Conservation (phyloP, 2,113 vertebrate species). For the Fregata magnificens region DNA sequence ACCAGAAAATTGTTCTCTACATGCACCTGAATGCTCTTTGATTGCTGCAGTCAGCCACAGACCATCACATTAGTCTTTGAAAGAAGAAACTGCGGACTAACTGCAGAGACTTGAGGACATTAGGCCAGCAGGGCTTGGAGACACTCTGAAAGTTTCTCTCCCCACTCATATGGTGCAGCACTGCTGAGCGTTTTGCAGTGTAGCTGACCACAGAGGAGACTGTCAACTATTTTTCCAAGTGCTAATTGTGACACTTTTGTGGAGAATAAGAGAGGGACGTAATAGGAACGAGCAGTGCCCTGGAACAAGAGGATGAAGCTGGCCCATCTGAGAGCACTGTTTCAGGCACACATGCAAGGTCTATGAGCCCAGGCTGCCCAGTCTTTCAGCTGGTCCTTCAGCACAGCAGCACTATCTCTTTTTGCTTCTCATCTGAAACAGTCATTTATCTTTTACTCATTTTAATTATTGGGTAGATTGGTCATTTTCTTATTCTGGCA, state of each 20-base stretch:
- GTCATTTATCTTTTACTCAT: background rate
- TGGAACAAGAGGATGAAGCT: background rate
- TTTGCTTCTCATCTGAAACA: background rate
- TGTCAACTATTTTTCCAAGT: slow-evolving; percentile 27
- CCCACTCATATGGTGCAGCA: rapidly evolving
- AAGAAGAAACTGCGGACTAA: slow-evolving; percentile 32
- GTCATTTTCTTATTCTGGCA: slow-evolving; percentile 27
- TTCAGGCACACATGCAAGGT: background rate
- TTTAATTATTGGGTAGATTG: background rate
- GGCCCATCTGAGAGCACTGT: background rate
- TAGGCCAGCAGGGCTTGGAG: slow-evolving; percentile 30
- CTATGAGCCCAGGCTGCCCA: background rate
- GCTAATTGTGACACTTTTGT: slow-evolving; percentile 41
- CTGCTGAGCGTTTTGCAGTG: slow-evolving; percentile 2
- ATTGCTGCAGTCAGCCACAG: slow-evolving; percentile 55
- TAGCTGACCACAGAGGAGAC: slow-evolving; percentile 4
- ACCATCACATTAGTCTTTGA: slow-evolving; percentile 43
- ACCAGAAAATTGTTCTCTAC: slow-evolving; percentile 60
- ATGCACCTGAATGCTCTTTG: slow-evolving; percentile 62
- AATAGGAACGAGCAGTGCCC: background rate
- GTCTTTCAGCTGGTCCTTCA: background rate
- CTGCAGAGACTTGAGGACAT: slow-evolving; percentile 26
- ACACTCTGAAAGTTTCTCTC: background rate
- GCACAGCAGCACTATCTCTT: background rate
- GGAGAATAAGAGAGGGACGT: background rate